A percentile compares a stretch with the other conserved stretches of the same genome.
Conservation (phyloP, 2,888 invertebrate genomes). For the Callosobruchus maculatus region DNA sequence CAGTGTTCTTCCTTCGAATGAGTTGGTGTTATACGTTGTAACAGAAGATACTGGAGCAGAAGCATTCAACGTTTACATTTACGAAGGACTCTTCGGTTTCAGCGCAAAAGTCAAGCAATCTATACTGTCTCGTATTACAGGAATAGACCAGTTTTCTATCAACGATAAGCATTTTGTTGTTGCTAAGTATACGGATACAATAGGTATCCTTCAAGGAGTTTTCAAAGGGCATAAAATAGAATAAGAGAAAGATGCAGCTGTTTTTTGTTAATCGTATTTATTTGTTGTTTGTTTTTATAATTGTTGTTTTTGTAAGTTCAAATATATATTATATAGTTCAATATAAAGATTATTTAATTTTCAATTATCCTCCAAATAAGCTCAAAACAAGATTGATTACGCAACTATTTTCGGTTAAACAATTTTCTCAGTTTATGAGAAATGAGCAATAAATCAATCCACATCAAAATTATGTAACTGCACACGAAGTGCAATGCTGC, state of each 20-base stretch:
- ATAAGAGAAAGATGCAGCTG: background rate
- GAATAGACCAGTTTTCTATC: slow-evolving; percentile 32
- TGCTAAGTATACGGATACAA: slow-evolving; percentile 29
- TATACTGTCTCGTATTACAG: slow-evolving; percentile 22
- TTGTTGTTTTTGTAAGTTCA: too few species aligned
- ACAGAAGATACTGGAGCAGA: slow-evolving; percentile 40
- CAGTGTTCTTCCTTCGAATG: slow-evolving; percentile 43
- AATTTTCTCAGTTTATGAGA: too few species aligned
- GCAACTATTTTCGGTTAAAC: too few species aligned
- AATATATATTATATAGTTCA: background rate
- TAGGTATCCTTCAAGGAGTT: slow-evolving; percentile 35
- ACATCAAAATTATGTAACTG: too few species aligned
- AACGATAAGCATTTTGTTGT: slow-evolving; percentile 37
- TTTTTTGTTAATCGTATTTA: background rate
- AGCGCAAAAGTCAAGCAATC: slow-evolving; percentile 29
- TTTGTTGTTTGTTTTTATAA: background rate
- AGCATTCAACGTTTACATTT: slow-evolving; percentile 47
- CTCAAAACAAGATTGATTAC: too few species aligned
- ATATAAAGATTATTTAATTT: too few species aligned
- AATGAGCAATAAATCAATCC: too few species aligned
- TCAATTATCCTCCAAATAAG: too few species aligned
- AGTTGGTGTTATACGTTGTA: slow-evolving; percentile 48
- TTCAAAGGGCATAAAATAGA: slow-evolving; percentile 29
- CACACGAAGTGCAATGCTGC: too few species aligned
- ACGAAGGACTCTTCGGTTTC: slow-evolving; percentile 49